Evolutionary conservation across 2,113 vertebrate species (phyloP), one percentile per base, ranked within the genome.

Genomic region (Tetraodon nigroviridis): DNA sequence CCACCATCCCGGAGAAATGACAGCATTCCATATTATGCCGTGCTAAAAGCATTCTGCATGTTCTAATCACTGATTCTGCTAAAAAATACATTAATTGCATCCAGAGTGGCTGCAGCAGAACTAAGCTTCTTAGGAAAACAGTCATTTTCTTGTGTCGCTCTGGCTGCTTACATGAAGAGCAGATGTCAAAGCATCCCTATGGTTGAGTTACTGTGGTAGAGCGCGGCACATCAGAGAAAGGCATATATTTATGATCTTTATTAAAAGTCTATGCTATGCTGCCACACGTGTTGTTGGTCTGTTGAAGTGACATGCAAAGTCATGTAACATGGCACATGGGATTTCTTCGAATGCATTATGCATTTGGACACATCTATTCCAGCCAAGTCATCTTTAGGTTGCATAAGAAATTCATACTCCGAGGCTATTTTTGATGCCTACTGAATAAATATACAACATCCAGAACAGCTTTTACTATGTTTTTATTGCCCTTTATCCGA

Each of bases 1-100:
- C 53, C 64, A 42, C 49, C 12, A 60, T 67, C 61, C 11, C 7
- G 24, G 48, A 65, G 60, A 60, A 73, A 70, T 46, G 70, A 71
- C 71, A 65, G 69, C 75, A 37, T 58, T 53, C 58, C 41, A 51
- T 24, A 68, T 69, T 76, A 66, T 70, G 62, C 18, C 14, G 2
- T 18, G 3, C 58, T 44, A 51, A 68, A 71, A 69, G 73, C 70
- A 81, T 52, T 71, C 72, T 81, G 61, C 45, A 53, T 71, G 69
- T 81, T 63, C 58, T 78, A 79, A 80, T 80, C 71, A 55, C 58
- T 15, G 70, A 68, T 71, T 79, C 71, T 50, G 75, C 80, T 75
- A 76, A 87, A 87, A 76, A 81, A 78, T 71, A 72, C 75, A 79
- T 81, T 81, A 75, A 79, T 66, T 83, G 83, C 77, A 66, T 75